Evolutionary conservation across 2,888 invertebrate genomes (phyloP).

Genomic region (Iselma pallidipennis): DNA sequence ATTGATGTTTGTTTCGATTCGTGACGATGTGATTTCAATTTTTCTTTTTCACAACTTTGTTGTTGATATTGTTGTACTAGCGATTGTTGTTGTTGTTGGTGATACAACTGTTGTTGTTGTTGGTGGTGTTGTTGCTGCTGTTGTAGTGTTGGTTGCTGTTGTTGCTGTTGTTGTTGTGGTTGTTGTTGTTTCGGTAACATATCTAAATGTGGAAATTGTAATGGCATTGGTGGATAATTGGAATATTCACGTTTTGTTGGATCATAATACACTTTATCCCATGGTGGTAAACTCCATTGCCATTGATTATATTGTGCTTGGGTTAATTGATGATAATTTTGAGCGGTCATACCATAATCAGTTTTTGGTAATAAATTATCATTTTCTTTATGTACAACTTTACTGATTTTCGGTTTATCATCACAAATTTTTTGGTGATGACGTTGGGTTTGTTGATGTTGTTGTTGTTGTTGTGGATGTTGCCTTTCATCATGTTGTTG

Average conservation of each 20-base stretch:
- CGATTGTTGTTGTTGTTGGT: slow-evolving; percentile 27
- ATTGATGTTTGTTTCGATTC: slow-evolving; percentile 38
- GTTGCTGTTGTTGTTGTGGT: slow-evolving; percentile 11
- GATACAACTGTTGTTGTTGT: slow-evolving; percentile 30
- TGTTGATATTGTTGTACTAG: slow-evolving; percentile 32
- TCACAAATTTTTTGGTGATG: slow-evolving; percentile 36
- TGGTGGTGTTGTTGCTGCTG: slow-evolving; percentile 30
- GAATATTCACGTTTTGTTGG: slow-evolving; percentile 53
- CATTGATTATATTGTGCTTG: slow-evolving; percentile 67
- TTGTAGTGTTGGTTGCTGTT: too few species aligned
- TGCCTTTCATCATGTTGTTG: slow-evolving; percentile 55
- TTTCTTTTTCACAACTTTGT: slow-evolving; percentile 46
- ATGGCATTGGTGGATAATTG: slow-evolving; percentile 45
- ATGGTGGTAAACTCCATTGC: slow-evolving; percentile 63
- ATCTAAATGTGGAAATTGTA: slow-evolving; percentile 50
- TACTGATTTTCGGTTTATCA: slow-evolving; percentile 15
- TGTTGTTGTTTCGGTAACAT: slow-evolving; percentile 46
- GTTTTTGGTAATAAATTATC: slow-evolving; percentile 63
- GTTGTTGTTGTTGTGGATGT: slow-evolving; percentile 17
- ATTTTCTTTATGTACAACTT: slow-evolving; percentile 40
- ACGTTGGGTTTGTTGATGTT: slow-evolving; percentile 40
- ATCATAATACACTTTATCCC: slow-evolving; percentile 65
- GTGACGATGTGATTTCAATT: slow-evolving; percentile 48
- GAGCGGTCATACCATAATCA: slow-evolving; percentile 69
- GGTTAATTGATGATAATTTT: slow-evolving; percentile 65